Evolutionary conservation across 2,797 vertebrate genomes (phyloP).

Genomic region (Danio kyathit): DNA sequence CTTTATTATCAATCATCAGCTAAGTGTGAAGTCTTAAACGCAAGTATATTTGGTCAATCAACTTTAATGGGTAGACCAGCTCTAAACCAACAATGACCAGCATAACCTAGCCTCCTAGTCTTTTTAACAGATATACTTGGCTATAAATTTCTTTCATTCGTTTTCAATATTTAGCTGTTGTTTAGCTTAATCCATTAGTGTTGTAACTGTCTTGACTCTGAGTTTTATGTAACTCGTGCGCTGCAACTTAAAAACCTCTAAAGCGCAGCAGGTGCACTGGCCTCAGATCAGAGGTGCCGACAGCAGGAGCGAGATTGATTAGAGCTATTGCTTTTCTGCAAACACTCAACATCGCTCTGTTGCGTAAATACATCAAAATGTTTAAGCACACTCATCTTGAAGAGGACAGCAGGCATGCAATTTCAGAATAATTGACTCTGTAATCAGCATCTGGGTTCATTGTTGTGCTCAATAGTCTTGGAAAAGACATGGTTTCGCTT

Average conservation of each 20-base stretch:
- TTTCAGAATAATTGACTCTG: slow-evolving; percentile 38
- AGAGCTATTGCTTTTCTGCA: slow-evolving; percentile 39
- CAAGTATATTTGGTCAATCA: not conserved
- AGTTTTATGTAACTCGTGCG: slow-evolving; percentile 32
- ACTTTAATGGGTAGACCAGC: not conserved
- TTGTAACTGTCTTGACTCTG: slow-evolving; percentile 16
- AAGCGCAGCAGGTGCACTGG: slow-evolving; percentile 52
- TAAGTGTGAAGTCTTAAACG: no score
- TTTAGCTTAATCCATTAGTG: not conserved
- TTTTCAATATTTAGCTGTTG: not conserved
- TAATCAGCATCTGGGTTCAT: slow-evolving; percentile 47
- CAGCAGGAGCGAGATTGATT: slow-evolving; percentile 42
- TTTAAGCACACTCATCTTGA: slow-evolving; percentile 22
- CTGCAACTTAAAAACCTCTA: slow-evolving; percentile 29
- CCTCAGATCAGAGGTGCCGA: slow-evolving; percentile 27
- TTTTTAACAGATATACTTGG: not conserved
- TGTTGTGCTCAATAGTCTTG: slow-evolving; percentile 33
- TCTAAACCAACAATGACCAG: not conserved
- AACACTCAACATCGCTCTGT: slow-evolving; percentile 25
- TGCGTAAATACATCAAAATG: slow-evolving; percentile 32
- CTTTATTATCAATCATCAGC: no score
- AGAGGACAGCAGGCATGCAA: slow-evolving; percentile 39
- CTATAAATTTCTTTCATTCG: no score
- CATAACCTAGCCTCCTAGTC: not conserved
- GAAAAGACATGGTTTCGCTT: slow-evolving; percentile 32